Evolutionary conservation across 2,113 vertebrate species (phyloP).

Genomic region (Alaudala cheleensis): DNA sequence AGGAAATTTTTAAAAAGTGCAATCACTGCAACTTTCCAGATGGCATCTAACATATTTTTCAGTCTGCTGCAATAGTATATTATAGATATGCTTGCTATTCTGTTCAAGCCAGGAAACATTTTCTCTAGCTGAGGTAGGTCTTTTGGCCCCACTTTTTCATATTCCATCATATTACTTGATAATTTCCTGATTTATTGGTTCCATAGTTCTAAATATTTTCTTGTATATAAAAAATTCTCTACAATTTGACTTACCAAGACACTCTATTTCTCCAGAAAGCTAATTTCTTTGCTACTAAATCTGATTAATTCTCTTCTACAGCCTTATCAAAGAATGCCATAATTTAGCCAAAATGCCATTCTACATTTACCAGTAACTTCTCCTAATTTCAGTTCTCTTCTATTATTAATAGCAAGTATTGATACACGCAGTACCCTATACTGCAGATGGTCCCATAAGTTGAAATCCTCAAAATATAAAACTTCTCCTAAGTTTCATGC

Average conservation of each 20-base stretch:
- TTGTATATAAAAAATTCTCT: not conserved
- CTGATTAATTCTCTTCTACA: not conserved
- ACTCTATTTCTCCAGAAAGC: not conserved
- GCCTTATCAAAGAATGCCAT: not conserved
- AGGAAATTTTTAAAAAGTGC: conserved; percentile 66
- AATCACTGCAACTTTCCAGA: conserved; percentile 61
- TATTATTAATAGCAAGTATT: not conserved
- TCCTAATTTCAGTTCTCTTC: not conserved
- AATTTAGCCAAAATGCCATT: not conserved
- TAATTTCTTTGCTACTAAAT: not conserved
- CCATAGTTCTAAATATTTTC: not conserved
- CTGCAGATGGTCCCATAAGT: not conserved
- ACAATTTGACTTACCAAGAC: not conserved
- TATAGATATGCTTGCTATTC: conserved; percentile 21
- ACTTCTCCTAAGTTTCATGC: not conserved
- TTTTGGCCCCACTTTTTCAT: not conserved
- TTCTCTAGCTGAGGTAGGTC: not conserved
- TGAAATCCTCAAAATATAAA: not conserved
- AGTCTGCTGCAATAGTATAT: conserved; percentile 24
- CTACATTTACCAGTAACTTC: not conserved
- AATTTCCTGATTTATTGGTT: not conserved
- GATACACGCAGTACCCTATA: not conserved
- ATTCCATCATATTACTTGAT: not conserved
- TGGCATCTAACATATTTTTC: conserved; percentile 53
- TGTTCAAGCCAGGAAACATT: not conserved